Conservation (phyloP, 2,113 vertebrate genomes). For the Tachysurus fulvidraco region DNA sequence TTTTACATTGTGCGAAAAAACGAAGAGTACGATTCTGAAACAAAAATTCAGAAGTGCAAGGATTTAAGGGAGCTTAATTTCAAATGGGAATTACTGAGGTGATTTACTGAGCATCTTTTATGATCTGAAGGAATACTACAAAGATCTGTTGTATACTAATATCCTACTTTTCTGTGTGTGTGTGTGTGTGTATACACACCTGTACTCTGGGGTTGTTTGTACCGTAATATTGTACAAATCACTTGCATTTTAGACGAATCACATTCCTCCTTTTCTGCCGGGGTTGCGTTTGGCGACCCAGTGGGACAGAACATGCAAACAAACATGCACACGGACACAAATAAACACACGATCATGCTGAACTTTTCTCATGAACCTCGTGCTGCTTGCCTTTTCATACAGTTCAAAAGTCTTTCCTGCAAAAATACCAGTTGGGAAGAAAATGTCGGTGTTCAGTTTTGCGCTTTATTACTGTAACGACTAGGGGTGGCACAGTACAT, state of each 20-base stretch:
- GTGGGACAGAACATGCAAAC: neutral
- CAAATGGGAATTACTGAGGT: neutral
- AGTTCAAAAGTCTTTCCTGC: neutral
- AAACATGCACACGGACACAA: neutral
- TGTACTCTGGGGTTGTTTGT: neutral
- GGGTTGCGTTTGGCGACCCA: neutral
- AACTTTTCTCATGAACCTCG: constrained; percentile 23
- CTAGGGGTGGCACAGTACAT: no score
- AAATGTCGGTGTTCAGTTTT: neutral
- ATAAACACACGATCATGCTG: constrained; percentile 4
- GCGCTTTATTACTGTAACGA: neutral
- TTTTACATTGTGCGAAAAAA: neutral
- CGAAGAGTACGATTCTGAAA: neutral
- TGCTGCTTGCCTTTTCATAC: neutral
- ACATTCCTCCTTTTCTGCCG: neutral
- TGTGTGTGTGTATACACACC: neutral
- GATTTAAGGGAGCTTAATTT: neutral
- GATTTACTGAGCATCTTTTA: neutral
- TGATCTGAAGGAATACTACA: neutral
- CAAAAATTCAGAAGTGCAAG: neutral
- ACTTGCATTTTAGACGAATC: neutral
- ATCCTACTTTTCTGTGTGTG: neutral
- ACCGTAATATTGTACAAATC: neutral
- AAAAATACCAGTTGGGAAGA: neutral
- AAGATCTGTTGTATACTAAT: neutral